Percentiles rank a stretch among this genome's conserved stretches.
phyloP scores from a whole-genome alignment of 2,797 vertebrate genomes.

The Enteromius treurensis region DNA sequence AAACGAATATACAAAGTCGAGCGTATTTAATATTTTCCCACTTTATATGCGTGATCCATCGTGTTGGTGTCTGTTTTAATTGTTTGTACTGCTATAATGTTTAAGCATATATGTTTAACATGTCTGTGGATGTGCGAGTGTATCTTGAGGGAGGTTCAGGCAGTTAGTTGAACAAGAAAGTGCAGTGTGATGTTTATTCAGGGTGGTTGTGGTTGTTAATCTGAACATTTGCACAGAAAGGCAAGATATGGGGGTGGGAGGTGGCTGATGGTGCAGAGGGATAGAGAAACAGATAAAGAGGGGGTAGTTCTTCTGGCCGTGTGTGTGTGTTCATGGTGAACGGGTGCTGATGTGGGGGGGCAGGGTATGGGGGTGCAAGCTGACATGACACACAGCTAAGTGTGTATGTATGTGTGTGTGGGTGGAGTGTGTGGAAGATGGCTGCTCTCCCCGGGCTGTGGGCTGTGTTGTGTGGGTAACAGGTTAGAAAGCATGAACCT shows the following conservation, averaged over 20 bases:
- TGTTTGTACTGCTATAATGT: not conserved
- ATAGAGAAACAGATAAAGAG: constrained; percentile 50
- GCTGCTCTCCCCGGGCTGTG: constrained; percentile 70
- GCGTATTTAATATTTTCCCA: not conserved
- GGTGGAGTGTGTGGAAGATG: constrained; percentile 59
- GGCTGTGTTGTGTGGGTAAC: constrained; percentile 74
- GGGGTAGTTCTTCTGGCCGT: constrained; percentile 50
- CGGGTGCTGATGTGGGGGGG: constrained; percentile 38
- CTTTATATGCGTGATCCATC: not conserved
- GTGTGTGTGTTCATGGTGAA: constrained; percentile 8
- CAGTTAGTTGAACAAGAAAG: constrained; percentile 44
- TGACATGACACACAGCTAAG: constrained; percentile 64
- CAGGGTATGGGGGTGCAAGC: constrained; percentile 58
- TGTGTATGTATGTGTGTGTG: constrained; percentile 61
- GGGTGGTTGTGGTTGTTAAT: constrained; percentile 58
- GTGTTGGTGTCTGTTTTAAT: not conserved
- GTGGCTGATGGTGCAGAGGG: constrained; percentile 53
- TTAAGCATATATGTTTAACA: constrained; percentile 52
- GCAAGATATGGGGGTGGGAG: constrained; percentile 56
- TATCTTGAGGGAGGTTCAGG: constrained; percentile 43
- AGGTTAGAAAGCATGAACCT: constrained; percentile 70
- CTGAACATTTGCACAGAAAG: constrained; percentile 55
- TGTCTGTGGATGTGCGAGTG: constrained; percentile 44
- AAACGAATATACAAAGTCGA: not conserved
- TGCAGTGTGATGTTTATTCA: constrained; percentile 59